A percentile compares a stretch with the other conserved stretches of the same genome.
These are phyloP conservation scores for Orius insidiosus DNA, from an alignment of 1,140 invertebrate genomes.

Conservation along the genomic window DNA sequence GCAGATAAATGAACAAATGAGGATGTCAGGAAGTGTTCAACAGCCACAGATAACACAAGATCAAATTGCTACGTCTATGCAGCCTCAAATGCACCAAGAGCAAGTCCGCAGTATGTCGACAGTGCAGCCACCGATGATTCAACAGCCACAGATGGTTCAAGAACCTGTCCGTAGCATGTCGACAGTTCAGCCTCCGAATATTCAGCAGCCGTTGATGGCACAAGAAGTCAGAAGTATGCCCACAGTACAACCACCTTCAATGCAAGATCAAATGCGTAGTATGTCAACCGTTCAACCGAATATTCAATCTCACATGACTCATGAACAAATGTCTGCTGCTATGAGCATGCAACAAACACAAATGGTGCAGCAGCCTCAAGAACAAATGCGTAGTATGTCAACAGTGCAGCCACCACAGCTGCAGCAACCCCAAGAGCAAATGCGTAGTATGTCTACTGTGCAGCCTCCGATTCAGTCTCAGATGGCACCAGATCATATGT, in stretches of 20 bases:
- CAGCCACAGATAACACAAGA: background rate
- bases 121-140: background rate
- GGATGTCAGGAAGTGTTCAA: background rate
- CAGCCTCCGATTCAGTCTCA: conserved; percentile 8
- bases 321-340: too few relatives aligned
- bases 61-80: background rate
- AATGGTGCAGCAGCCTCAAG: background rate
- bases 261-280: background rate
- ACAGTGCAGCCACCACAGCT: conserved; percentile 21
- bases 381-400: background rate
- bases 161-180: background rate
- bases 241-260: conserved; percentile 4
- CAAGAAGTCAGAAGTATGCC: background rate
- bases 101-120: background rate
- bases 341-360: too few relatives aligned
- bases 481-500: background rate
- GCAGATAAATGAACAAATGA: background rate
- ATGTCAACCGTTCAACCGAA: background rate
- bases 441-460: conserved; percentile 12
- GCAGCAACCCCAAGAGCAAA: background rate
- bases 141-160: background rate
- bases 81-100: background rate
- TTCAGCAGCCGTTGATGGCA: background rate
- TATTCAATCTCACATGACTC: conserved; percentile 7
- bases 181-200: conserved; percentile 4